phyloP scores from a whole-genome alignment of 2,113 vertebrate genomes.

The Acrocephalus arundinaceus region DNA sequence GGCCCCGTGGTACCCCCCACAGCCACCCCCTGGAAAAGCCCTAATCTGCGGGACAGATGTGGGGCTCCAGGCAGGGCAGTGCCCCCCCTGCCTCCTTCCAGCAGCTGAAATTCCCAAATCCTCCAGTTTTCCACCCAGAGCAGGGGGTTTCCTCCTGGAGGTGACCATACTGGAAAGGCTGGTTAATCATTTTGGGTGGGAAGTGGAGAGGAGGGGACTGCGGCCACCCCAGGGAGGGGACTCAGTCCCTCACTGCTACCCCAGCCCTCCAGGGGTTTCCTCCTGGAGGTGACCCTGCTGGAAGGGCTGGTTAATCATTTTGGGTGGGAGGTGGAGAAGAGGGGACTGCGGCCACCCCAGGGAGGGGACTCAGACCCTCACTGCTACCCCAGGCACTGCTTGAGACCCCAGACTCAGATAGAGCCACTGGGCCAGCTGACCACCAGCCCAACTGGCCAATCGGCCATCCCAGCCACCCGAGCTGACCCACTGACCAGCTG shows the following conservation, averaged over 20 bases:
- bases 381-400: not conserved
- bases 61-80: not conserved
- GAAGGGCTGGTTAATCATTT: not conserved
- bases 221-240: not conserved
- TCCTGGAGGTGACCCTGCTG: fast-evolving
- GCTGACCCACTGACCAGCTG: not conserved
- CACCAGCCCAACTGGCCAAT: not conserved
- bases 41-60: fast-evolving
- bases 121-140: not conserved
- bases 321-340: not conserved
- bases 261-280: not conserved
- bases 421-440: not conserved
- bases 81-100: not conserved
- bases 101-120: not conserved
- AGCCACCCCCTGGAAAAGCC: not conserved
- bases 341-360: not conserved
- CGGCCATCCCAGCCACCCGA: fast-evolving
- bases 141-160: not conserved
- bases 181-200: not conserved
- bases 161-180: fast-evolving
- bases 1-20: fast-evolving
- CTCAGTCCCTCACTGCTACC: not conserved
- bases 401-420: fast-evolving
- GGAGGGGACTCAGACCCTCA: not conserved
- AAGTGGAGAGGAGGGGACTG: not conserved